A percentile compares a stretch with the other conserved stretches of the same genome.
Evolutionary conservation across 1,140 invertebrate genomes (phyloP).

Genomic region (Scaptomyza hsui): DNA sequence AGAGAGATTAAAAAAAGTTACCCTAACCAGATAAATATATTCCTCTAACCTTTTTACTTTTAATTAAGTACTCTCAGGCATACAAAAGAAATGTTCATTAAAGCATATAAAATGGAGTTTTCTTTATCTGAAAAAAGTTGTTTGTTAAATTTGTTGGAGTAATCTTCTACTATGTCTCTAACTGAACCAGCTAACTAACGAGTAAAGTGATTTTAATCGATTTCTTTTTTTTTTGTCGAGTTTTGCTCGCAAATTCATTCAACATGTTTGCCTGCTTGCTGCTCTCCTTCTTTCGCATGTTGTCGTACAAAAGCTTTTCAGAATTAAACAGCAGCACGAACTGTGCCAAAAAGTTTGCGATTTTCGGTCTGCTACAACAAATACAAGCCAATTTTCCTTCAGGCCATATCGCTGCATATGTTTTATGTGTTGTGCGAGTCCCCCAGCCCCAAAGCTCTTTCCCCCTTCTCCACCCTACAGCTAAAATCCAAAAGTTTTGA

Average conservation of each 20-base stretch:
- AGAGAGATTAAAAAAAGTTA: neutral
- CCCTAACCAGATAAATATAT: neutral
- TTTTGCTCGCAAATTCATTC: constrained; percentile 38
- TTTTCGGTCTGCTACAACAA: constrained; percentile 57
- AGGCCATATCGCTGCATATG: constrained; percentile 46
- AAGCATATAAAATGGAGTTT: neutral
- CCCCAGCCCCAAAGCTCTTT: too few relatives aligned
- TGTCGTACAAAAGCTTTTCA: constrained; percentile 71
- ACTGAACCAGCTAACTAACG: constrained; percentile 51
- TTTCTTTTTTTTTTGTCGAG: constrained; percentile 51
- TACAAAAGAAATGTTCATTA: neutral
- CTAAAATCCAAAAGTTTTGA: constrained; percentile 72
- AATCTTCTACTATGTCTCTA: neutral
- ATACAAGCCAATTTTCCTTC: constrained; percentile 47
- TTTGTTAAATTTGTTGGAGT: neutral
- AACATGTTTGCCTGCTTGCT: constrained; percentile 52
- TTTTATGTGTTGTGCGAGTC: constrained; percentile 37
- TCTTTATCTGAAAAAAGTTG: neutral
- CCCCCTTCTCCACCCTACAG: neutral
- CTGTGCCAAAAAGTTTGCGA: constrained; percentile 72
- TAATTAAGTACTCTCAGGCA: neutral
- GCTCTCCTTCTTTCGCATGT: constrained; percentile 35
- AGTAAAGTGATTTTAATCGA: constrained; percentile 76
- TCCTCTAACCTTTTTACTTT: neutral
- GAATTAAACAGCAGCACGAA: constrained; percentile 77